phyloP scores from a whole-genome alignment of 2,113 vertebrate genomes.

The Gobius niger region DNA sequence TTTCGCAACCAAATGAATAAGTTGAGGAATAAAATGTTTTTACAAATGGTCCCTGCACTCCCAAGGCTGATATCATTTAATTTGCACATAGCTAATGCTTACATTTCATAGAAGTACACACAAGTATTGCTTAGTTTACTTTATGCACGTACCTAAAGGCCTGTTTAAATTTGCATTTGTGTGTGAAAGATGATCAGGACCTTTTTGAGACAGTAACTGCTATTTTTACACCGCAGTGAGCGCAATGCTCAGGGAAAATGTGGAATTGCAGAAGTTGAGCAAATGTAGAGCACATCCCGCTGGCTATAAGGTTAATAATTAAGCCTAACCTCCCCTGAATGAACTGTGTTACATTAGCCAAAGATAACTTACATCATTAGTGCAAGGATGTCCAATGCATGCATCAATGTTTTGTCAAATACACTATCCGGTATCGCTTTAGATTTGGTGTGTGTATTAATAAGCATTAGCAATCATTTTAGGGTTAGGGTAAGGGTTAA shows the following conservation, averaged over 20 bases:
- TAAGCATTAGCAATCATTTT: too few species aligned
- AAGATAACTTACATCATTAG: not conserved
- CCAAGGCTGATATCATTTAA: conserved; percentile 9
- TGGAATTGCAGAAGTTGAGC: conserved; percentile 12
- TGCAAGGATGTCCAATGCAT: not conserved
- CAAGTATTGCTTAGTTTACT: not conserved
- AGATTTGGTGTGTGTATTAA: too few species aligned
- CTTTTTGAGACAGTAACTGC: conserved; percentile 14
- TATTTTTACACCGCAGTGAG: conserved; percentile 36
- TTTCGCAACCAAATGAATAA: conserved; percentile 1
- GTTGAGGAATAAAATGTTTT: not conserved
- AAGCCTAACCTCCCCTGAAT: conserved; percentile 14
- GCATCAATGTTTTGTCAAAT: not conserved
- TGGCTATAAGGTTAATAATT: conserved; percentile 38
- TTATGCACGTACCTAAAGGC: conserved; percentile 10
- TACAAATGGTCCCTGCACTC: not conserved
- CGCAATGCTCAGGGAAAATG: conserved; percentile 38
- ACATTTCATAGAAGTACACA: conserved; percentile 1
- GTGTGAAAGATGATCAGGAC: conserved; percentile 6
- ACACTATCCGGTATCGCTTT: too few species aligned
- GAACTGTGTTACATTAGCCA: not conserved
- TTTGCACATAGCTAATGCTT: not conserved
- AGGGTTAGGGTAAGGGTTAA: too few species aligned
- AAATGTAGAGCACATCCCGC: conserved; percentile 7
- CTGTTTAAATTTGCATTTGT: conserved; percentile 1